Evolutionary conservation across 30 jellyfish, hydroid and myxozoan species (phyloP), one percentile per base, ranked within the genome.

Genomic region (Aurelia aurita): DNA sequence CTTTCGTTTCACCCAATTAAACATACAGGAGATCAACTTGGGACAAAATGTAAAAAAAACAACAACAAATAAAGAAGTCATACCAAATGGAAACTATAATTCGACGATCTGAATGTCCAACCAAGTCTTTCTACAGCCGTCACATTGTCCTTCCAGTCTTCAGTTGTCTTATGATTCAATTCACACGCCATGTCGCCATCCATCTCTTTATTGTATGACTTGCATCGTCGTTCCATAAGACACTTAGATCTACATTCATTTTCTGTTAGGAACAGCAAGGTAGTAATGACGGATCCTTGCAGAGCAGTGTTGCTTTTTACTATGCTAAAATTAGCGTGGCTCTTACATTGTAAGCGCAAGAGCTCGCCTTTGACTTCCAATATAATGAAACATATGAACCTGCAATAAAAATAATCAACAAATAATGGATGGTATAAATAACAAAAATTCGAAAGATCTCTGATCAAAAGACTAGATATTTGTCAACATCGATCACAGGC

Each of bases 221-320:
- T 61, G 35, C 73, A 61, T 13, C 13, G 4, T 18, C 47, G 49
- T 22, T 61, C 35, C 73, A 61, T 14, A 46, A 61, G 20, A 21
- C 73, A 61, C 16, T 21, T 61, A 19, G 16, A 32, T 61, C 19
- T 39, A 15, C 73, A 61, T 61, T 19, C 16, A 61, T 61, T 39
- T 0, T 22, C 73, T 22, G 20, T 39, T 2, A 22, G 29, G 35
- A 14, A 22, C 20, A 14, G 20, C 5, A 61, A 61, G 8, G 73
- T 61, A 32, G 73, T 14, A 22, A 61, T 61, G 73, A 61, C 73
- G 51, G 73, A 61, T 61, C 73, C 73, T 61, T 61, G 73, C 5
- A 61, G 35, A 61, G 73, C 73, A 61, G 35, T 22, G 35, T 21
- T 21, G 1, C 19, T 60, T 20, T 1, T 60, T 5, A 60, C 8